A percentile compares a stretch with the other conserved stretches of the same genome.
Evolutionary conservation across 2,888 invertebrate species (phyloP).

Genomic region (Baccha elongata): DNA sequence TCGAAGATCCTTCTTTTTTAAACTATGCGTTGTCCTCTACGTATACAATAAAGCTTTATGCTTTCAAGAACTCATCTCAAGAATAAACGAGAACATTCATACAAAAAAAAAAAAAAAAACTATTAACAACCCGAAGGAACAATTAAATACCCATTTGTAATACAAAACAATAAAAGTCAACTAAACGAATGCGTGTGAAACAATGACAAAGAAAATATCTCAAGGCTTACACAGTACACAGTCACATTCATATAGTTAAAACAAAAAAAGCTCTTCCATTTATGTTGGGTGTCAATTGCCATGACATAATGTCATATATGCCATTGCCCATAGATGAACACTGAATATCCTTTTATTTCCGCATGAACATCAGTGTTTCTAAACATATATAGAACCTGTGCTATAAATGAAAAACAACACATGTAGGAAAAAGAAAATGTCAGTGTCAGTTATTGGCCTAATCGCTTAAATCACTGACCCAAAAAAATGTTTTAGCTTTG

Average conservation of each 20-base stretch:
- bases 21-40: background rate
- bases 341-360: slow-evolving; percentile 43
- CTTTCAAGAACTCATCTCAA: slow-evolving; percentile 12
- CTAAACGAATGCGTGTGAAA: slow-evolving; percentile 53
- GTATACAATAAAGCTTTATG: background rate
- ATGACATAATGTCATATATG: slow-evolving; percentile 36
- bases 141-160: slow-evolving; percentile 54
- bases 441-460: slow-evolving; percentile 58
- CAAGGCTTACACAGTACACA: slow-evolving; percentile 15
- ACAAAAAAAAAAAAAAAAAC: background rate
- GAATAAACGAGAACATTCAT: slow-evolving; percentile 26
- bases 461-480: slow-evolving; percentile 60
- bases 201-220: slow-evolving; percentile 44
- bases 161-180: slow-evolving; percentile 50
- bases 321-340: background rate
- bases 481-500: slow-evolving; percentile 32
- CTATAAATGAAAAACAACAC: slow-evolving; percentile 5
- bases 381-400: slow-evolving; percentile 17
- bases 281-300: slow-evolving; percentile 43
- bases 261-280: slow-evolving; percentile 37
- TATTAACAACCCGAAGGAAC: slow-evolving; percentile 25
- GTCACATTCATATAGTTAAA: background rate
- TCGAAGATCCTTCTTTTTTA: slow-evolving; percentile 12
- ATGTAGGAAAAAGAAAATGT: slow-evolving; percentile 35
- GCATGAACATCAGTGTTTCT: slow-evolving; percentile 33